A percentile compares a stretch with the other conserved stretches of the same genome.
Evolutionary conservation across 1,140 invertebrate species (phyloP).

Genomic region (Harpegnathos saltator): DNA sequence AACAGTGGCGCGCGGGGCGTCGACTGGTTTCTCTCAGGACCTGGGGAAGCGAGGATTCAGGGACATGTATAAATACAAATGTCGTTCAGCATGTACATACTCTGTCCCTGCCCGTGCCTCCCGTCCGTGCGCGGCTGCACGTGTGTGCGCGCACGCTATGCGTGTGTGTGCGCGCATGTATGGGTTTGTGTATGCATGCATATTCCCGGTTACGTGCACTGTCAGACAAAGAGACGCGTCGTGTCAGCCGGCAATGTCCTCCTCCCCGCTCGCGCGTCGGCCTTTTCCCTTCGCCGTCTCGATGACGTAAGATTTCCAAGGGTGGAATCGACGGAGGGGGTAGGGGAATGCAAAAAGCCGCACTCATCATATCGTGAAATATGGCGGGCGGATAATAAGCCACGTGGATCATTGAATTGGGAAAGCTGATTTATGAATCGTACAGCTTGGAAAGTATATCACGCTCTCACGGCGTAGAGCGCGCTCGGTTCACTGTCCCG

Average conservation of each 20-base stretch:
- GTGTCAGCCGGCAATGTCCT: constrained; percentile 26
- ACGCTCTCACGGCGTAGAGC: not conserved
- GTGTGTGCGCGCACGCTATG: no score
- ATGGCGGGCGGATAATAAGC: not conserved
- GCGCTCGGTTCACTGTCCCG: not conserved
- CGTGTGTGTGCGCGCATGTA: no score
- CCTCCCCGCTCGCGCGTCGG: not conserved
- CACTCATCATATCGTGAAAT: not conserved
- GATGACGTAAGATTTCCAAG: constrained; percentile 10
- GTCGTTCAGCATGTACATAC: constrained; percentile 52
- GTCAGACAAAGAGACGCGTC: constrained; percentile 29
- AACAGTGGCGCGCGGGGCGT: constrained; percentile 23
- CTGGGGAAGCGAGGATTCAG: constrained; percentile 41
- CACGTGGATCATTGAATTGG: no score
- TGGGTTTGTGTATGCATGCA: not conserved
- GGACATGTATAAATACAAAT: constrained; percentile 67
- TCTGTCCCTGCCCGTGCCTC: no score
- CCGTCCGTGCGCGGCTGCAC: no score
- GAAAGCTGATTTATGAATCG: constrained; percentile 12
- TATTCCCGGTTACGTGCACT: constrained; percentile 24
- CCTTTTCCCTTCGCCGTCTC: constrained; percentile 25
- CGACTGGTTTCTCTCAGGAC: constrained; percentile 50
- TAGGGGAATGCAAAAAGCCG: not conserved
- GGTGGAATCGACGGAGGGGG: not conserved
- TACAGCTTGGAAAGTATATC: not conserved